phyloP scores from a whole-genome alignment of 1,140 invertebrate genomes.

The Eriocheir sinensis region DNA sequence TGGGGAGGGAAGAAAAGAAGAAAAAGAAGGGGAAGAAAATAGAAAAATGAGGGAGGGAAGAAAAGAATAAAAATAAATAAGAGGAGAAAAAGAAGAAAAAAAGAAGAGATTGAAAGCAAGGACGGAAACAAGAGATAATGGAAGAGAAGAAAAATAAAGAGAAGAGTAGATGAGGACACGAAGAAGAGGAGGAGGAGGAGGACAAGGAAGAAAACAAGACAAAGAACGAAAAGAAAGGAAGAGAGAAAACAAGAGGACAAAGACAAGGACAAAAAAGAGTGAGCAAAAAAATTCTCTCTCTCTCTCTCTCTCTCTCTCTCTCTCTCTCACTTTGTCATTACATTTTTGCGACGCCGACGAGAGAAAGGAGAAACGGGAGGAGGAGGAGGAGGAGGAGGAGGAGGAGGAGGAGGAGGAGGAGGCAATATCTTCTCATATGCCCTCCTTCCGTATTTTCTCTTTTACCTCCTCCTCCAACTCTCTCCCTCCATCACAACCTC shows the following conservation, averaged over 20 bases:
- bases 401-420: neutral
- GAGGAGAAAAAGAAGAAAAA: too few species aligned
- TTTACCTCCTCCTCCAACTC: neutral
- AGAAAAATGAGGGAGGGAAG: too few species aligned
- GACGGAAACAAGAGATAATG: too few species aligned
- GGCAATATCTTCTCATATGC: neutral
- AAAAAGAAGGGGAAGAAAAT: too few species aligned
- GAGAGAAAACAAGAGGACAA: neutral
- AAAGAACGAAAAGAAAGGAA: neutral
- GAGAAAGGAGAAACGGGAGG: neutral
- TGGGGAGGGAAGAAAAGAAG: too few species aligned
- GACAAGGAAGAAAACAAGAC: neutral
- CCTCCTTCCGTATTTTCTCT: too few species aligned
- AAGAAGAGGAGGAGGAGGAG: neutral
- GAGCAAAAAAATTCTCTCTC: too few species aligned
- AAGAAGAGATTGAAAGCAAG: too few species aligned
- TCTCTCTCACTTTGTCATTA: neutral
- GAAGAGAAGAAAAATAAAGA: too few species aligned
- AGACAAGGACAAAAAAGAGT: too few species aligned
- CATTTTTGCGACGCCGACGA: neutral
- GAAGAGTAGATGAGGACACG: too few species aligned
- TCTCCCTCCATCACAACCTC: neutral
- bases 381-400: neutral
- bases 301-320: neutral
- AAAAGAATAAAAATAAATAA: too few species aligned